Percentiles rank a stretch among this genome's conserved stretches.
Conservation (phyloP, 2,888 invertebrate genomes). For the Lycophotia porphyrea region DNA sequence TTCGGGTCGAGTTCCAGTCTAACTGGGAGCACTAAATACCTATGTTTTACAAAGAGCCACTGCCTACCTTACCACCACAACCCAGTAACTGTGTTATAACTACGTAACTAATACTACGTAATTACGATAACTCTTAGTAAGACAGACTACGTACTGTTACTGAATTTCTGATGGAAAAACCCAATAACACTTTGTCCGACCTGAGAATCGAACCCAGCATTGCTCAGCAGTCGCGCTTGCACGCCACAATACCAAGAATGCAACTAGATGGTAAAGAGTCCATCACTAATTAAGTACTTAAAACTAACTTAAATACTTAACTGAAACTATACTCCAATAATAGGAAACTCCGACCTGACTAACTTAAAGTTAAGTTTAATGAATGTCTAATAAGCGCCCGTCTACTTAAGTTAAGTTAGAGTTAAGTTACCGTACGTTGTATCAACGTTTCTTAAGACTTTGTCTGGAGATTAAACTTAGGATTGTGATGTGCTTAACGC, state of each 20-base stretch:
- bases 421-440: conserved; percentile 47
- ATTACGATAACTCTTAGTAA: too few relatives aligned
- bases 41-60: too few relatives aligned
- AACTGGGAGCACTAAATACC: too few relatives aligned
- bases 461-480: conserved; percentile 47
- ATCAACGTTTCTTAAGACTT: conserved; percentile 41
- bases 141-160: background rate
- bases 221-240: too few relatives aligned
- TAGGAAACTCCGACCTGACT: conserved; percentile 35
- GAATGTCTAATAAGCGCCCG: conserved; percentile 53
- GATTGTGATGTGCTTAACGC: conserved; percentile 46
- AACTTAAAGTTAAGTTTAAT: conserved; percentile 43
- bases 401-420: conserved; percentile 46
- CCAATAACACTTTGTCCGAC: background rate
- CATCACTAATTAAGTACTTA: conserved; percentile 8
- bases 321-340: conserved; percentile 41
- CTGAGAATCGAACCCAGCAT: background rate
- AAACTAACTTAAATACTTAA: conserved; percentile 46
- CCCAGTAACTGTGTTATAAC: too few relatives aligned
- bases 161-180: background rate
- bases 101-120: too few relatives aligned
- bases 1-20: too few relatives aligned
- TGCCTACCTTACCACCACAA: too few relatives aligned
- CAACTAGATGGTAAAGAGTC: background rate
- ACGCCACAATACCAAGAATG: rapidly evolving